A percentile compares a stretch with the other conserved stretches of the same genome.
phyloP scores from a whole-genome alignment of 2,797 vertebrate genomes.

The Peromyscus nudipes region DNA sequence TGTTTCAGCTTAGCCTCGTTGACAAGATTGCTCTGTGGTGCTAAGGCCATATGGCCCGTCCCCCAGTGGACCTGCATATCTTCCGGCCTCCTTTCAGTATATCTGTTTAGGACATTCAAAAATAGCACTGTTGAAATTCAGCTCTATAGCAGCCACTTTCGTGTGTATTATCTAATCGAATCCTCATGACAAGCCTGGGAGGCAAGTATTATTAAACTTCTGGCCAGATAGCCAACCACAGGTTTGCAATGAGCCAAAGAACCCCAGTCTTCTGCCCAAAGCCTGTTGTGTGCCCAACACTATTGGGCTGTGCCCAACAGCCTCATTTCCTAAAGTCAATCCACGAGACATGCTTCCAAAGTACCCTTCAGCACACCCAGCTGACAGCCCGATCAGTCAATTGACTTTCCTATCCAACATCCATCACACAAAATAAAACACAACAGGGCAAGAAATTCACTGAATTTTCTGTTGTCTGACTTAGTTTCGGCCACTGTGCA shows the following conservation, averaged over 20 bases:
- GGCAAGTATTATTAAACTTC: not conserved
- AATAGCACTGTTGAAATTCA: slow-evolving; percentile 66
- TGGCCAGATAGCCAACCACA: not conserved
- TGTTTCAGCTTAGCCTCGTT: not conserved
- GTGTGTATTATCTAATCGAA: slow-evolving; percentile 59
- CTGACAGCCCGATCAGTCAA: not conserved
- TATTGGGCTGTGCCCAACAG: not conserved
- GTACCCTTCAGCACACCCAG: not conserved
- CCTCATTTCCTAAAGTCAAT: slow-evolving; percentile 56
- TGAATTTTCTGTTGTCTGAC: not conserved
- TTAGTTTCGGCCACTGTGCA: not conserved
- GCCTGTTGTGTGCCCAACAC: not conserved
- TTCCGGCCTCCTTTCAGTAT: slow-evolving; percentile 53
- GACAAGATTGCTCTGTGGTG: not conserved
- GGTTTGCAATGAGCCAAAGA: slow-evolving; percentile 11
- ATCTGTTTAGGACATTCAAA: slow-evolving; percentile 71
- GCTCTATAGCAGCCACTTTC: slow-evolving; percentile 41
- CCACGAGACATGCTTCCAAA: slow-evolving; percentile 25
- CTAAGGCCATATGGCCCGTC: not conserved
- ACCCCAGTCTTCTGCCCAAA: not conserved
- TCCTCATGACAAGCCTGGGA: slow-evolving; percentile 64
- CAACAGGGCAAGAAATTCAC: slow-evolving; percentile 21
- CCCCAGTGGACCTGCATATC: slow-evolving; percentile 14
- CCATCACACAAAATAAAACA: slow-evolving; percentile 25
- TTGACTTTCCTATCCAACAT: not conserved